These are phyloP conservation scores for Pandemis cinnamomeana DNA, from an alignment of 2,888 invertebrate species.

Conservation along the genomic window DNA sequence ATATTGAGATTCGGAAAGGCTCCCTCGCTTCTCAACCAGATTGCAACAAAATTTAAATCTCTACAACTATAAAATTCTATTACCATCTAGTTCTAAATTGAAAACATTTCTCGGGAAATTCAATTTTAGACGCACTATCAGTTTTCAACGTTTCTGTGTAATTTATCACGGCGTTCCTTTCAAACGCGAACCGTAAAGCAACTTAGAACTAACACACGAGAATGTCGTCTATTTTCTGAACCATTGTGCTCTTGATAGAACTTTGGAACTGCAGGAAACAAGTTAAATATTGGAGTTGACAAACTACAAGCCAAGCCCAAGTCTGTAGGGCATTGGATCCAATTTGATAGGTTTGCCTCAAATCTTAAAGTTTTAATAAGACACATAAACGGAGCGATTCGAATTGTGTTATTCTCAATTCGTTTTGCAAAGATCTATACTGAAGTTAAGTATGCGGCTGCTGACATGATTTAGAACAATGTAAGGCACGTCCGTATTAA, in stretches of 20 bases:
- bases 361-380: slow-evolving; percentile 54
- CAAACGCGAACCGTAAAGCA: slow-evolving; percentile 32
- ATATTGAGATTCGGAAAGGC: slow-evolving; percentile 1
- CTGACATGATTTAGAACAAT: slow-evolving; percentile 50
- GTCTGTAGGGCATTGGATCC: slow-evolving; percentile 56
- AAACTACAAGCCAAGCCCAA: slow-evolving; percentile 63
- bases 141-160: slow-evolving; percentile 30
- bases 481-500: slow-evolving; percentile 48
- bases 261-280: slow-evolving; percentile 64
- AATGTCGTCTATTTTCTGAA: slow-evolving; percentile 53
- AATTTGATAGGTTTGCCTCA: slow-evolving; percentile 57
- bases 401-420: slow-evolving; percentile 19
- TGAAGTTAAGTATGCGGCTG: slow-evolving; percentile 29
- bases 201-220: slow-evolving; percentile 49
- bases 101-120: slow-evolving; percentile 33
- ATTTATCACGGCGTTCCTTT: slow-evolving; percentile 34
- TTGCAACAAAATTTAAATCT: slow-evolving; percentile 27
- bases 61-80: slow-evolving; percentile 15
- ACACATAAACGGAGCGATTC: slow-evolving; percentile 43
- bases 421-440: slow-evolving; percentile 17
- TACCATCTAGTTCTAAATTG: slow-evolving; percentile 23
- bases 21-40: slow-evolving; percentile 7
- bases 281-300: slow-evolving; percentile 77
- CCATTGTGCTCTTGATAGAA: slow-evolving; percentile 63
- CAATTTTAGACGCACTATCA: slow-evolving; percentile 34